Evolutionary conservation across 2,797 vertebrate species (phyloP), one percentile per base, ranked within the genome.

Genomic region (Geotria australis): DNA sequence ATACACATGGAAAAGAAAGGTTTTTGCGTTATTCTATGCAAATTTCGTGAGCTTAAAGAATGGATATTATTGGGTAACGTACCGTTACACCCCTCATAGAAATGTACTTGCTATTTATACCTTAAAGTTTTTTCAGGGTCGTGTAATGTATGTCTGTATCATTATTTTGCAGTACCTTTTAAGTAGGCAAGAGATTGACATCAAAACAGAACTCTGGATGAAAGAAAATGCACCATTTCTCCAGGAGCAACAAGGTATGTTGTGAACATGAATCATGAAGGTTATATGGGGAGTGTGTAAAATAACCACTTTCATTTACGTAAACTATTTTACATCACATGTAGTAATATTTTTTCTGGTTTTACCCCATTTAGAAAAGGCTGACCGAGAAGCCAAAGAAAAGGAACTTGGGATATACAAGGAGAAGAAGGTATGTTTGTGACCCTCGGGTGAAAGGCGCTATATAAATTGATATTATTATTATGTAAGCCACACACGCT

Each of bases 341-440:
- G 24, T 24, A 2, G 51, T n/a, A 24, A 55, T 51, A 55, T 9
- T 24, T 9, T 24, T n/a, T 55, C 24, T 7, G 51, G 38, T 55
- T 9, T 55, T 38, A 5, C 59, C 64, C 46, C 45, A 76, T 77
- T 58, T 67, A 98, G 89, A 83, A 67, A 95, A 98, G 60, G 83
- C 89, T 65, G 85, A 78, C 6, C 77, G 75, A 63, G 88, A 93
- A 59, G 85, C 82, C 1, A 88, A 85, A 70, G 85, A 95, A 67
- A 93, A 88, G 67, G 83, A 78, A 64, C 79, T 89, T 2, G 88
- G 88, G n/a, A 81, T 80, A 69, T 93, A 88, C 70, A 94, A 88
- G 66, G 89, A 94, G 57, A 83, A 74, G 68, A 94, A 85, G 83
- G 89, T 91, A 70, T 61, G 61, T 53, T 47, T 46, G 8, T 38